Percentiles rank a stretch among this genome's conserved stretches.
Evolutionary conservation across 2,113 vertebrate species (phyloP).

Genomic region (Callipepla californica): DNA sequence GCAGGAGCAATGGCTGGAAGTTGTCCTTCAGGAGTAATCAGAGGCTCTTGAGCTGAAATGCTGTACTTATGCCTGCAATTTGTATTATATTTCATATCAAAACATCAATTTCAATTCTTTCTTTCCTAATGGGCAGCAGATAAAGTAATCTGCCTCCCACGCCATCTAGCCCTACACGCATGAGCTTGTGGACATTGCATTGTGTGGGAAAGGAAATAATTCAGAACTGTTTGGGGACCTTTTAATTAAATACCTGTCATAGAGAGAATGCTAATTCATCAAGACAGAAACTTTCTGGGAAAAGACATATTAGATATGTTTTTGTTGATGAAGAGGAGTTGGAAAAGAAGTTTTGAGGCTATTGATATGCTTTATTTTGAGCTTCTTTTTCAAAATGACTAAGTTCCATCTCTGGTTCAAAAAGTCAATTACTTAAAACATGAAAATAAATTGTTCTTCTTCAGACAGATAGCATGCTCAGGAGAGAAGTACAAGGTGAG

Average conservation of each 20-base stretch:
- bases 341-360: background rate
- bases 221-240: background rate
- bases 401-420: background rate
- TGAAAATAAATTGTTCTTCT: background rate
- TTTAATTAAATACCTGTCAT: background rate
- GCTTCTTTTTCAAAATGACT: rapidly evolving
- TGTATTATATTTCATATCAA: constrained; percentile 8
- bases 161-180: rapidly evolving
- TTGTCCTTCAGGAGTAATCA: background rate
- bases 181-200: background rate
- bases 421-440: background rate
- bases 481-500: background rate
- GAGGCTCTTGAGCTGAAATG: background rate
- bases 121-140: background rate
- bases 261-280: background rate
- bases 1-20: background rate
- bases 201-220: background rate
- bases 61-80: background rate
- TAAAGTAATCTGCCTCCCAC: background rate
- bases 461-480: rapidly evolving
- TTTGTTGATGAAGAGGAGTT: background rate
- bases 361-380: background rate
- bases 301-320: background rate
- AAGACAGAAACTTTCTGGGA: background rate
- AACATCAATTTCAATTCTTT: background rate